A percentile compares a stretch with the other conserved stretches of the same genome.
phyloP scores from a whole-genome alignment of 1,140 invertebrate genomes.

The Drosophila oshimai region DNA sequence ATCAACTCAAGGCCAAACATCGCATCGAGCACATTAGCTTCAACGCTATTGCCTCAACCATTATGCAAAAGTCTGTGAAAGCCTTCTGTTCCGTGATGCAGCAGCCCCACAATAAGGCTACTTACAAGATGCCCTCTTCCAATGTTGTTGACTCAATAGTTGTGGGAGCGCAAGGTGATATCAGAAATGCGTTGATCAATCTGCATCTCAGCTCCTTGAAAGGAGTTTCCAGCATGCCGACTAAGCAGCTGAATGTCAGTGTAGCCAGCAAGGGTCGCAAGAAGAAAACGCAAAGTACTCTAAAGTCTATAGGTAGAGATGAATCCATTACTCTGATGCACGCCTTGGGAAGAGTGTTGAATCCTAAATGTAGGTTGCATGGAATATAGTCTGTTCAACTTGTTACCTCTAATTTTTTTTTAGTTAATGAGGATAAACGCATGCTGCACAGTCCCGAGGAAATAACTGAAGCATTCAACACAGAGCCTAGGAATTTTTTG shows the following conservation, averaged over 20 bases:
- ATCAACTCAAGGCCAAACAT: slow-evolving; percentile 85
- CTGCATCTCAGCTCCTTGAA: slow-evolving; percentile 87
- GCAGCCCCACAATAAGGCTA: slow-evolving; percentile 69
- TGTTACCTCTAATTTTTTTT: not conserved
- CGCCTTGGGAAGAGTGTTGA: slow-evolving; percentile 89
- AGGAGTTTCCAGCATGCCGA: slow-evolving; percentile 83
- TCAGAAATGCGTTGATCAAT: slow-evolving; percentile 88
- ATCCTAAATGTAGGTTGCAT: slow-evolving; percentile 87
- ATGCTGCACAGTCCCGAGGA: slow-evolving; percentile 86
- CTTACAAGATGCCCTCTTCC: slow-evolving; percentile 84
- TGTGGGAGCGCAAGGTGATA: slow-evolving; percentile 87
- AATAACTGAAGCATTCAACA: slow-evolving; percentile 86
- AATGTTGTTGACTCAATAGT: slow-evolving; percentile 87
- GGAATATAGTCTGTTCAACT: not conserved
- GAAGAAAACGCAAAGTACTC: slow-evolving; percentile 66
- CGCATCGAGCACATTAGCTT: slow-evolving; percentile 87
- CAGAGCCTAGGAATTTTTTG: slow-evolving; percentile 86
- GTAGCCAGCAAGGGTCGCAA: slow-evolving; percentile 45
- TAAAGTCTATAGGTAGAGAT: slow-evolving; percentile 85
- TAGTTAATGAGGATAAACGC: slow-evolving; percentile 63
- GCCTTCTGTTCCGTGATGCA: slow-evolving; percentile 85
- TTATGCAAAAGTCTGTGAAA: slow-evolving; percentile 87
- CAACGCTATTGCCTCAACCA: slow-evolving; percentile 86
- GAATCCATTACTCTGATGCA: slow-evolving; percentile 88
- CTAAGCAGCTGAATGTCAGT: slow-evolving; percentile 31